These are phyloP conservation scores for Caligus rogercresseyi DNA, from an alignment of 1,140 invertebrate genomes.

Conservation along the genomic window DNA sequence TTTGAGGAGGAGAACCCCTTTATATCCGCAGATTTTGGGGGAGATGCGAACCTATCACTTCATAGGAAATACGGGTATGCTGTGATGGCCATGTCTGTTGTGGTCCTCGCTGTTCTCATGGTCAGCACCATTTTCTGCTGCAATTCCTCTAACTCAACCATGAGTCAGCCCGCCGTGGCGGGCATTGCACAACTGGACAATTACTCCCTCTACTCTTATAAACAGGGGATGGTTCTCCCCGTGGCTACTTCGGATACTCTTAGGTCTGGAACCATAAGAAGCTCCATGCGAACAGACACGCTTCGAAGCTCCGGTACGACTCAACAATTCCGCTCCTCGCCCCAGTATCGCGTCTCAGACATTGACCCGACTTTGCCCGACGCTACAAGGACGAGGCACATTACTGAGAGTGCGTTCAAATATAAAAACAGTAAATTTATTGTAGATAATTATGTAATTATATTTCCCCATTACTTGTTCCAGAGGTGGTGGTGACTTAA, in stretches of 20 bases:
- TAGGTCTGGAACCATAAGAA: neutral
- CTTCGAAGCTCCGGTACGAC: neutral
- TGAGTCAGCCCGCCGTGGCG: constrained; percentile 8
- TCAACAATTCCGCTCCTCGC: neutral
- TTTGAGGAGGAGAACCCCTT: neutral
- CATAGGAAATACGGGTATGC: constrained; percentile 11
- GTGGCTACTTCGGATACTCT: neutral
- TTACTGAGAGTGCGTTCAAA: too few species aligned
- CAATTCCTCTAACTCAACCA: constrained; percentile 14
- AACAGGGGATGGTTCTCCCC: neutral
- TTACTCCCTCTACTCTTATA: constrained; percentile 14
- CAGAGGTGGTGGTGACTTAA: too few species aligned
- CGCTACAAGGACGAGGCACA: neutral
- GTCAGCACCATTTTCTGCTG: constrained; percentile 12
- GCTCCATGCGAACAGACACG: neutral
- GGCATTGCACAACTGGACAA: neutral
- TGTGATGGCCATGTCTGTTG: constrained; percentile 2
- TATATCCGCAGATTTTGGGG: neutral
- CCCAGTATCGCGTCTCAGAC: constrained; percentile 14
- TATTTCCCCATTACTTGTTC: too few species aligned
- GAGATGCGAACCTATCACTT: neutral
- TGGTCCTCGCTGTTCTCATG: constrained; percentile 13
- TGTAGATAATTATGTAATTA: too few species aligned
- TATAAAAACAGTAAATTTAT: too few species aligned
- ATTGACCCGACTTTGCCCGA: constrained; percentile 16